phyloP scores from a whole-genome alignment of 2,888 invertebrate species.

The Orthosia incerta region DNA sequence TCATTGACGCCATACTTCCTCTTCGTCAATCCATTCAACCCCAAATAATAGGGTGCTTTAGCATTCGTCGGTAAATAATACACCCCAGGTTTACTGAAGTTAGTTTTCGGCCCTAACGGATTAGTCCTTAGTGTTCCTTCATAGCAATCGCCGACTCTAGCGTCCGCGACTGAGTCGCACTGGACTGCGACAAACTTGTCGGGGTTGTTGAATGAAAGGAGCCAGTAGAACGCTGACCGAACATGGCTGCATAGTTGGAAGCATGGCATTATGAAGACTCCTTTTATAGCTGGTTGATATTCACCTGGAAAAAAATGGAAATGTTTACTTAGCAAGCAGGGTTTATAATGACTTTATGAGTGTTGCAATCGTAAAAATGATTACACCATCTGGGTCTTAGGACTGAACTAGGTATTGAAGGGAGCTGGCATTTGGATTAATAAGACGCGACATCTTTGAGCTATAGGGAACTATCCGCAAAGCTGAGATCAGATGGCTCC shows the following conservation, averaged over 20 bases:
- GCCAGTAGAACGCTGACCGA: slow-evolving; percentile 81
- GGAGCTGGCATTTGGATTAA: neutral
- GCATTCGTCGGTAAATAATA: slow-evolving; percentile 82
- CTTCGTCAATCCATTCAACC: slow-evolving; percentile 75
- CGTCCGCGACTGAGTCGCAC: slow-evolving; percentile 78
- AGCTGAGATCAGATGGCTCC: too few relatives aligned
- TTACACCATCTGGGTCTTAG: too few relatives aligned
- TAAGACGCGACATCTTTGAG: neutral
- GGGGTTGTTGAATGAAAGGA: slow-evolving; percentile 73
- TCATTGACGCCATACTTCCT: slow-evolving; percentile 75
- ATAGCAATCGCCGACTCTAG: slow-evolving; percentile 81
- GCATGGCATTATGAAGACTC: slow-evolving; percentile 83
- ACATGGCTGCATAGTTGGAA: slow-evolving; percentile 85
- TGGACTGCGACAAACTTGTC: slow-evolving; percentile 80
- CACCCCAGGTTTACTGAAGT: slow-evolving; percentile 82
- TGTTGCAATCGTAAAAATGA: too few relatives aligned
- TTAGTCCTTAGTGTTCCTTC: slow-evolving; percentile 71
- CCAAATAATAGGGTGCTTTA: slow-evolving; percentile 78
- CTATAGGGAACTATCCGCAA: too few relatives aligned
- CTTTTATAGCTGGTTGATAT: slow-evolving; percentile 79
- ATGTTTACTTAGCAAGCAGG: neutral
- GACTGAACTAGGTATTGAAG: too few relatives aligned
- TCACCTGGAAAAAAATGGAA: slow-evolving; percentile 77
- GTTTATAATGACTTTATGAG: neutral
- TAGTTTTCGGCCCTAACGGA: slow-evolving; percentile 80